phyloP scores from a whole-genome alignment of 2,113 vertebrate genomes.

The Orycteropus afer region DNA sequence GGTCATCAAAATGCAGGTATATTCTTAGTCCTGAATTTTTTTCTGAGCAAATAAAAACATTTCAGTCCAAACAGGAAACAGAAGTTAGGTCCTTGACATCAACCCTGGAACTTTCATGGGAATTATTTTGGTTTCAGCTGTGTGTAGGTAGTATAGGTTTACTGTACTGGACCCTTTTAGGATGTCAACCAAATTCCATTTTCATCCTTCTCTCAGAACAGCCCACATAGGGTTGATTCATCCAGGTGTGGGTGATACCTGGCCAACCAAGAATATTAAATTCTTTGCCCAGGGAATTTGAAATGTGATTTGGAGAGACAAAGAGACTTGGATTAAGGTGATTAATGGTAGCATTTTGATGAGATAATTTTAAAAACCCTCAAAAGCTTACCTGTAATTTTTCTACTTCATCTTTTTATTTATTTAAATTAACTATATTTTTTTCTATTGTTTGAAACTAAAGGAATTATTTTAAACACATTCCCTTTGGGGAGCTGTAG shows the following conservation, averaged over 20 bases:
- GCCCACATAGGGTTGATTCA: background rate
- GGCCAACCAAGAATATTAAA: background rate
- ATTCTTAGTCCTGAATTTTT: background rate
- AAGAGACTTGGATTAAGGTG: background rate
- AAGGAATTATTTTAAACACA: background rate
- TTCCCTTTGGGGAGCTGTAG: too few relatives aligned
- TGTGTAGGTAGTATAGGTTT: background rate
- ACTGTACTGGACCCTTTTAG: background rate
- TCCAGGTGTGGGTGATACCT: background rate
- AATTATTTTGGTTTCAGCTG: background rate
- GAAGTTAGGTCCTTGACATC: background rate
- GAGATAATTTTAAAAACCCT: background rate
- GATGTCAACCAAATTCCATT: background rate
- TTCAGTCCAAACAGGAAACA: background rate
- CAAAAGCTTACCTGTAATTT: background rate
- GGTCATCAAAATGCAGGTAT: background rate
- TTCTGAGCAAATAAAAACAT: background rate
- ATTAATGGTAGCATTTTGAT: background rate
- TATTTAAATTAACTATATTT: background rate
- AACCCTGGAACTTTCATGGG: background rate
- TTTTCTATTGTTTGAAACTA: conserved; percentile 9
- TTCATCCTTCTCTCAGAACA: background rate
- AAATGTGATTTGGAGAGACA: background rate
- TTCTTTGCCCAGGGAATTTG: background rate
- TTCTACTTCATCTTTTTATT: background rate